These are phyloP conservation scores for Ia io DNA, from an alignment of 2,113 vertebrate species.

Conservation along the genomic window DNA sequence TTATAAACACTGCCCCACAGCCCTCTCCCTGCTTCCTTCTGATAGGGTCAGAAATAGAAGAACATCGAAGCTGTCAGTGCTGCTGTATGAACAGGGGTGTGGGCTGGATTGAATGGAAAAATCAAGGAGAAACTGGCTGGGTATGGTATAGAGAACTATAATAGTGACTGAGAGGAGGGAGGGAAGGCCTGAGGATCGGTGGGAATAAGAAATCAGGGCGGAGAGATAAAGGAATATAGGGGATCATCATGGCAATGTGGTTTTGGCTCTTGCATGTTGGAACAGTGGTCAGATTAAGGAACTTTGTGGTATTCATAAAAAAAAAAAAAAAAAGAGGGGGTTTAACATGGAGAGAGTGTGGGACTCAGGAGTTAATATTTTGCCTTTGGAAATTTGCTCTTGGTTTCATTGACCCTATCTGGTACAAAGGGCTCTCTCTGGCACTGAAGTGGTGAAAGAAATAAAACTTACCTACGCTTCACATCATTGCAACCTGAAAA, in stretches of 20 bases:
- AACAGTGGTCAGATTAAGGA: neutral
- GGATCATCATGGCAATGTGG: neutral
- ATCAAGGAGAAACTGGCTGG: neutral
- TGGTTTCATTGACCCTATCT: neutral
- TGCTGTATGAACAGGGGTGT: too few species aligned
- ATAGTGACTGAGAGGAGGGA: neutral
- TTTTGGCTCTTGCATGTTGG: neutral
- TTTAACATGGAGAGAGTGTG: neutral
- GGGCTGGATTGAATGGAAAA: neutral
- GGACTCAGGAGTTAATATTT: neutral
- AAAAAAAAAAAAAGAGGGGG: neutral
- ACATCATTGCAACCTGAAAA: neutral
- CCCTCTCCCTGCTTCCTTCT: neutral
- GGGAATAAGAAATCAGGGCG: neutral
- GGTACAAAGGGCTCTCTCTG: neutral
- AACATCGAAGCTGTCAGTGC: neutral
- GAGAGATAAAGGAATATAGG: neutral
- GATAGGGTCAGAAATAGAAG: neutral
- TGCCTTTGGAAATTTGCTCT: neutral
- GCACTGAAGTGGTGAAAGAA: neutral
- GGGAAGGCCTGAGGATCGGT: neutral
- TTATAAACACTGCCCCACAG: neutral
- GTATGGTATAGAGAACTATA: too few species aligned
- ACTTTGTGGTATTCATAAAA: neutral
- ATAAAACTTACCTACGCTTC: neutral